Conservation (phyloP, 2,888 invertebrate species). For the Nycteola revayana region DNA sequence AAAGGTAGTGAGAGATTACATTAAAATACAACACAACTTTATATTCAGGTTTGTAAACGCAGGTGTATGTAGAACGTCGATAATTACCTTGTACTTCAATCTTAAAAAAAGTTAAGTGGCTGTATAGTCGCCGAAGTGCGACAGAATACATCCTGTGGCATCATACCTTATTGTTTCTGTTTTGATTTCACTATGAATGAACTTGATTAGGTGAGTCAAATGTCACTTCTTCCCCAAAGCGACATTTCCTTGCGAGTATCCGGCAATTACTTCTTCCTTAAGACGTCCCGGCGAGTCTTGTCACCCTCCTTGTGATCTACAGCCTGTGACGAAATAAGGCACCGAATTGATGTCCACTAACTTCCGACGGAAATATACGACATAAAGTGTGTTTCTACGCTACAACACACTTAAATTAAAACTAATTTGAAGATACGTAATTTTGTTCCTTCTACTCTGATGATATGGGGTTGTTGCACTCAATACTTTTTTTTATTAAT, state of each 20-base stretch:
- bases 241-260: conserved; percentile 70
- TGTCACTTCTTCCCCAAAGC: conserved; percentile 72
- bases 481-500: conserved; percentile 6
- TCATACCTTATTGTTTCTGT: conserved; percentile 62
- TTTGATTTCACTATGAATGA: conserved; percentile 67
- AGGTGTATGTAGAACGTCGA: too few relatives aligned
- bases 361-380: conserved; percentile 79
- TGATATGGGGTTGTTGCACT: conserved; percentile 29
- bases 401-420: conserved; percentile 40
- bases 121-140: conserved; percentile 25
- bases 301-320: conserved; percentile 60
- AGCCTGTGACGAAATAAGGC: conserved; percentile 69
- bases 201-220: conserved; percentile 75
- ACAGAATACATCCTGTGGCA: conserved; percentile 66
- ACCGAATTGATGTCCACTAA: conserved; percentile 55
- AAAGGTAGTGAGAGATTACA: too few relatives aligned
- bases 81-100: conserved; percentile 7
- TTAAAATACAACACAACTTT: too few relatives aligned
- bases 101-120: conserved; percentile 43
- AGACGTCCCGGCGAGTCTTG: conserved; percentile 57
- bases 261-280: conserved; percentile 76
- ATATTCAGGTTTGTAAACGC: too few relatives aligned
- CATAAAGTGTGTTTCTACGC: conserved; percentile 56
- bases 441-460: conserved; percentile 26
- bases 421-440: conserved; percentile 39